phyloP scores from a whole-genome alignment of 1,140 invertebrate genomes.

The Orchestia grillus region DNA sequence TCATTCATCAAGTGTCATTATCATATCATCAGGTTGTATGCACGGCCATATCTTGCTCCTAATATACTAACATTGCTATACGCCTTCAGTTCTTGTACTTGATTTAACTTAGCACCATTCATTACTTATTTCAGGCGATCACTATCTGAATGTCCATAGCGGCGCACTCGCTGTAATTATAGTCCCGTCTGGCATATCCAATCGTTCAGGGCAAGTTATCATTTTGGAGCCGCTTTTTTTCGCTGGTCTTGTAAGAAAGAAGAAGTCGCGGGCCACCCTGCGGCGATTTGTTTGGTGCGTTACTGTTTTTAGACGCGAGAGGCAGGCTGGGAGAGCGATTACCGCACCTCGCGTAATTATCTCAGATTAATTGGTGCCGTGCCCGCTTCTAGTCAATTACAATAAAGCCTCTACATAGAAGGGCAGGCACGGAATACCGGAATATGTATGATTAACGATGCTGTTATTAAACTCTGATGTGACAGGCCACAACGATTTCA shows the following conservation, averaged over 20 bases:
- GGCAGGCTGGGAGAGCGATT: neutral
- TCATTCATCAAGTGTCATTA: constrained; percentile 3
- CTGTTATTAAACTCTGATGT: neutral
- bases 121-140: constrained; percentile 29
- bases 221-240: neutral
- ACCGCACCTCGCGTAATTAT: constrained; percentile 48
- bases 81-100: neutral
- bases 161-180: constrained; percentile 12
- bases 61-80: constrained; percentile 24
- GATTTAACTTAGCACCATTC: neutral
- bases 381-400: constrained; percentile 43
- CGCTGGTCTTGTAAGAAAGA: neutral
- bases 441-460: constrained; percentile 34
- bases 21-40: constrained; percentile 22
- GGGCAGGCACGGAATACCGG: neutral
- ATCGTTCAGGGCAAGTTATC: constrained; percentile 31
- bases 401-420: neutral
- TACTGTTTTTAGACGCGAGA: neutral
- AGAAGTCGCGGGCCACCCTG: neutral
- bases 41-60: neutral
- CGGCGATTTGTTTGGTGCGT: constrained; percentile 9
- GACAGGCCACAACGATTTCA: neutral
- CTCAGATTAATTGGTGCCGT: constrained; percentile 40
- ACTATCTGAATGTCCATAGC: constrained; percentile 32
- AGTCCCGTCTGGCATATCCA: neutral